These are phyloP conservation scores for Leptodirus hochenwartii DNA, from an alignment of 2,888 invertebrate species.

Conservation along the genomic window DNA sequence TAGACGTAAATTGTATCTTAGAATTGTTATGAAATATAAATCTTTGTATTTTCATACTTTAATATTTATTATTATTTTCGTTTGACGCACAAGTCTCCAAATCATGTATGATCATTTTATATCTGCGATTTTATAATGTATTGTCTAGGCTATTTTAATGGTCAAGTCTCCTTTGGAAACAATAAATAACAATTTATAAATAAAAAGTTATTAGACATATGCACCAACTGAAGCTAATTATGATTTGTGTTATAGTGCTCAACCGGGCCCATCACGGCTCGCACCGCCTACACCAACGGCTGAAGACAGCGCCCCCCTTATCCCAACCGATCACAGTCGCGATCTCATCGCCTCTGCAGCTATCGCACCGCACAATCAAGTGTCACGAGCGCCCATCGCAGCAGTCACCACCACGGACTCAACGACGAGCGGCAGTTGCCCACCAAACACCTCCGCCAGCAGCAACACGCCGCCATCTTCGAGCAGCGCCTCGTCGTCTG, in stretches of 20 bases:
- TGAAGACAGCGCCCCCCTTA: constrained; percentile 38
- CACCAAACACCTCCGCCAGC: constrained; percentile 48
- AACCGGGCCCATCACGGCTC: constrained; percentile 41
- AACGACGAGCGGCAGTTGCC: constrained; percentile 52
- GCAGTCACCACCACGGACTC: constrained; percentile 43
- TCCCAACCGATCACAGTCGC: constrained; percentile 35
- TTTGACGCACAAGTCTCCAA: too few relatives aligned
- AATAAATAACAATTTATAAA: too few relatives aligned
- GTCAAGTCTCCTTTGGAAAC: too few relatives aligned
- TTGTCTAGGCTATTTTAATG: too few relatives aligned
- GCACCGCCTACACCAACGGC: constrained; percentile 59
- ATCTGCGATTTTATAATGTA: too few relatives aligned
- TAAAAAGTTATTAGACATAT: too few relatives aligned
- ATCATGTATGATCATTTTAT: too few relatives aligned
- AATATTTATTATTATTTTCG: too few relatives aligned
- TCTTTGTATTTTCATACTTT: too few relatives aligned
- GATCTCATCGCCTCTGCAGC: background rate
- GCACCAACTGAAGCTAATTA: constrained; percentile 7
- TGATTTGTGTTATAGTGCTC: constrained; percentile 26
- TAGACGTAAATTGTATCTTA: too few relatives aligned
- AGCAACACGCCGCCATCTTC: constrained; percentile 51
- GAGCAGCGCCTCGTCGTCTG: too few relatives aligned
- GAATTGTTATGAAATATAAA: too few relatives aligned
- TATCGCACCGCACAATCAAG: constrained; percentile 13
- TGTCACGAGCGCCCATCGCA: constrained; percentile 22